A percentile compares a stretch with the other conserved stretches of the same genome.
These are phyloP conservation scores for Saturnia pavonia DNA, from an alignment of 2,888 invertebrate genomes.

Conservation along the genomic window DNA sequence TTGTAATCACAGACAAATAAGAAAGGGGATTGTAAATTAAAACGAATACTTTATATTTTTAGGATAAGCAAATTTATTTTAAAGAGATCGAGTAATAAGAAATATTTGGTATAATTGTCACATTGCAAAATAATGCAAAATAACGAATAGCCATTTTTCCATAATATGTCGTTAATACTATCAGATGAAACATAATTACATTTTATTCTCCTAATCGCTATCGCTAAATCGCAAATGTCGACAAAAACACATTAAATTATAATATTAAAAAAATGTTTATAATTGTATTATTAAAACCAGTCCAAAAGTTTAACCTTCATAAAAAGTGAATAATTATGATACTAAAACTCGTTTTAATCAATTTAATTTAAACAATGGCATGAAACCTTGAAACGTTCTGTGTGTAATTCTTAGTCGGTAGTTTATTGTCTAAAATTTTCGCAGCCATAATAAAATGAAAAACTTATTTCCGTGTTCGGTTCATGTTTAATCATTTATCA, in stretches of 20 bases:
- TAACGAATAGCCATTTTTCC: neutral
- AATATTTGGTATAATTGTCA: too few species aligned
- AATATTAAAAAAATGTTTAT: neutral
- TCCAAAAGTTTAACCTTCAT: neutral
- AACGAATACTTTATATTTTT: too few species aligned
- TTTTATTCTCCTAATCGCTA: neutral
- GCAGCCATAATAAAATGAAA: neutral
- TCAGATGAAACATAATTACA: neutral
- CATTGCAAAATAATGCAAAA: too few species aligned
- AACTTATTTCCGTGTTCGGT: conserved; percentile 4
- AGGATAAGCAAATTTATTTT: too few species aligned
- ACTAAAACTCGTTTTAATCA: neutral
- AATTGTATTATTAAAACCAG: neutral
- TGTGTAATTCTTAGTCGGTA: neutral
- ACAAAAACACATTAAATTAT: neutral
- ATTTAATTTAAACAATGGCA: neutral
- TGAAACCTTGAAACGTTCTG: neutral
- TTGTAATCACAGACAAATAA: neutral
- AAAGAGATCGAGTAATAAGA: too few species aligned
- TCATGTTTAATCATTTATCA: neutral
- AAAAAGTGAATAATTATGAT: neutral
- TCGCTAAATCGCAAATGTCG: neutral
- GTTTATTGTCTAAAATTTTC: neutral
- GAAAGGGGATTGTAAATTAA: too few species aligned
- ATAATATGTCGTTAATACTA: neutral